A percentile compares a stretch with the other conserved stretches of the same genome.
These are phyloP conservation scores for Aythya fuligula DNA, from an alignment of 2,797 vertebrate genomes.

Conservation along the genomic window DNA sequence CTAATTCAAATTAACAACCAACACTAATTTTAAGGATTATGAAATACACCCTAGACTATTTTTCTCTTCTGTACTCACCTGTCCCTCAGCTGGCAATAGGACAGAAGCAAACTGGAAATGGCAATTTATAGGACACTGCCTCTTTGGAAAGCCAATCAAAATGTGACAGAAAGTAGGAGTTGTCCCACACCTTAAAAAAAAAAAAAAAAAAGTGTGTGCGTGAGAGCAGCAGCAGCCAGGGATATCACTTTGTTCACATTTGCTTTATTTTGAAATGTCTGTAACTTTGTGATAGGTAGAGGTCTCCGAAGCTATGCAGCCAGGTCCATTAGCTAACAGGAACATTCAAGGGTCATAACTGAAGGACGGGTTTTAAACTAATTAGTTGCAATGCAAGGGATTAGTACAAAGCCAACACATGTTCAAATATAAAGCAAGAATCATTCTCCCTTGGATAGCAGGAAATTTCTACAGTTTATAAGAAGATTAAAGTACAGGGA, in stretches of 20 bases:
- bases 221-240: neutral
- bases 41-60: neutral
- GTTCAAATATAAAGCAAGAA: neutral
- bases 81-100: neutral
- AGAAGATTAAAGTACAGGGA: neutral
- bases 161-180: conserved; percentile 58
- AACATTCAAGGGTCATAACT: neutral
- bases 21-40: neutral
- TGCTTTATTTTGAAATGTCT: neutral
- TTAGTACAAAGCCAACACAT: neutral
- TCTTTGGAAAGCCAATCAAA: conserved; percentile 71
- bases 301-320: neutral
- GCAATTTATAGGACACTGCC: conserved; percentile 77
- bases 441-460: neutral
- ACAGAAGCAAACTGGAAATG: neutral
- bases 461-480: neutral
- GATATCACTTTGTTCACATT: neutral
- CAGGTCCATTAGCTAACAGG: neutral
- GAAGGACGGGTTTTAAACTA: neutral
- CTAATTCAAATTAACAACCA: neutral
- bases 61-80: conserved; percentile 52
- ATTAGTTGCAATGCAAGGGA: neutral
- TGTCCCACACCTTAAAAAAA: conserved; percentile 44
- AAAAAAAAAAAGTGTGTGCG: fast-evolving
- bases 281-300: neutral